Percentiles rank a stretch among this genome's conserved stretches.
Evolutionary conservation across 1,140 invertebrate genomes (phyloP).

Genomic region (Hestina assimilis): DNA sequence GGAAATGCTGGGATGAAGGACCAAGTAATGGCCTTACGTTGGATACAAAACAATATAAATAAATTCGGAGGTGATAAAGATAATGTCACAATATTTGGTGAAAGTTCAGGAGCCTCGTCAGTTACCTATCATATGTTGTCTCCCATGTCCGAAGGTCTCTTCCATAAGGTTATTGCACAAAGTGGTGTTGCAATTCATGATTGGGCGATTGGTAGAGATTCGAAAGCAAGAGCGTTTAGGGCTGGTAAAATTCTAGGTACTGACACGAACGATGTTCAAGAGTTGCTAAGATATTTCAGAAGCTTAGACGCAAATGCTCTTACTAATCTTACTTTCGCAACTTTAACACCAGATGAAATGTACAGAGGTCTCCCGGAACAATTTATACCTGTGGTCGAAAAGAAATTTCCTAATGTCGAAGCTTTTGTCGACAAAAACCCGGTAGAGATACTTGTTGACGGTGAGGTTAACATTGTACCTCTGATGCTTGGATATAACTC

Average conservation of each 20-base stretch:
- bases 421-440: conserved; percentile 57
- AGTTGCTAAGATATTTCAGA: conserved; percentile 66
- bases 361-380: conserved; percentile 56
- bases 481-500: not conserved
- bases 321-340: conserved; percentile 35
- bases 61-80: conserved; percentile 79
- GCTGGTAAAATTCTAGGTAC: conserved; percentile 63
- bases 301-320: conserved; percentile 36
- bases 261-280: conserved; percentile 55
- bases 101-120: conserved; percentile 84
- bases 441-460: conserved; percentile 44
- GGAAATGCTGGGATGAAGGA: conserved; percentile 72
- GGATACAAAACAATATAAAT: not conserved
- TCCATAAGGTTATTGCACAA: conserved; percentile 71
- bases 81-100: conserved; percentile 86
- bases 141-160: conserved; percentile 79
- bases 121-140: conserved; percentile 84
- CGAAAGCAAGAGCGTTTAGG: conserved; percentile 71
- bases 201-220: conserved; percentile 84
- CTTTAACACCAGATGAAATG: conserved; percentile 48
- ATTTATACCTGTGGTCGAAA: conserved; percentile 64
- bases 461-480: conserved; percentile 71
- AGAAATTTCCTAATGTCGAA: conserved; percentile 50
- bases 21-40: conserved; percentile 20
- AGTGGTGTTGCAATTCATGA: conserved; percentile 81